Evolutionary conservation across 2,113 vertebrate species (phyloP).

Genomic region (Rousettus leschenaultii): DNA sequence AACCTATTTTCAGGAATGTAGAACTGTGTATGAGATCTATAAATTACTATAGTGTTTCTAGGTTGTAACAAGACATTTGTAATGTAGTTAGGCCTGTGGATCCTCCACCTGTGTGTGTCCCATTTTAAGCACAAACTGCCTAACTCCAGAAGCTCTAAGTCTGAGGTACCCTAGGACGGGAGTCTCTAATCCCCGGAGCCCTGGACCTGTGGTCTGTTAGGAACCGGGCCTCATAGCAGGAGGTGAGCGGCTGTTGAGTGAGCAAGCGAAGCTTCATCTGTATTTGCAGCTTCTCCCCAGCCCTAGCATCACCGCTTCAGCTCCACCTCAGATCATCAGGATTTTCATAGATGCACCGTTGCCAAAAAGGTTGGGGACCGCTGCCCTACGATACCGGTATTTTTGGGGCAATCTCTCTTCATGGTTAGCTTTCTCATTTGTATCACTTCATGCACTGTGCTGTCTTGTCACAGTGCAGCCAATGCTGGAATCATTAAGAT

Average conservation of each 20-base stretch:
- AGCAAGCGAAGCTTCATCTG: too few species aligned
- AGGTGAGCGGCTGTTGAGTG: too few species aligned
- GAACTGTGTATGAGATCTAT: neutral
- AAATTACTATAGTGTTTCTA: conserved; percentile 35
- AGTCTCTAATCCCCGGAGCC: too few species aligned
- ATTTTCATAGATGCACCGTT: too few species aligned
- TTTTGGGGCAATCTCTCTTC: neutral
- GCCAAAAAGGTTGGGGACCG: too few species aligned
- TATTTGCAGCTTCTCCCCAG: too few species aligned
- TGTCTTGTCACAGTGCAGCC: neutral
- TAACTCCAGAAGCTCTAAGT: neutral
- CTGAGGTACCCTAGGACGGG: neutral
- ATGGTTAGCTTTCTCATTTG: neutral
- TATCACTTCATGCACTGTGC: neutral
- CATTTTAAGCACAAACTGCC: neutral
- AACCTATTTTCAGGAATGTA: conserved; percentile 6
- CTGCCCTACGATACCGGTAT: neutral
- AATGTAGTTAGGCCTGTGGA: neutral
- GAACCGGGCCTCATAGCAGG: too few species aligned
- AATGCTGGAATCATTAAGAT: conserved; percentile 39
- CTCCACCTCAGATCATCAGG: too few species aligned
- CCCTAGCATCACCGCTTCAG: too few species aligned
- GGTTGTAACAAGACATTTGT: neutral
- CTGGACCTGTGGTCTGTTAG: too few species aligned
- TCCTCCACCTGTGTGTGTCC: neutral